Evolutionary conservation across 30 jellyfish, hydroid and myxozoan genomes (phyloP), one percentile per base, ranked within the genome.

Genomic region (Turritopsis dohrnii): DNA sequence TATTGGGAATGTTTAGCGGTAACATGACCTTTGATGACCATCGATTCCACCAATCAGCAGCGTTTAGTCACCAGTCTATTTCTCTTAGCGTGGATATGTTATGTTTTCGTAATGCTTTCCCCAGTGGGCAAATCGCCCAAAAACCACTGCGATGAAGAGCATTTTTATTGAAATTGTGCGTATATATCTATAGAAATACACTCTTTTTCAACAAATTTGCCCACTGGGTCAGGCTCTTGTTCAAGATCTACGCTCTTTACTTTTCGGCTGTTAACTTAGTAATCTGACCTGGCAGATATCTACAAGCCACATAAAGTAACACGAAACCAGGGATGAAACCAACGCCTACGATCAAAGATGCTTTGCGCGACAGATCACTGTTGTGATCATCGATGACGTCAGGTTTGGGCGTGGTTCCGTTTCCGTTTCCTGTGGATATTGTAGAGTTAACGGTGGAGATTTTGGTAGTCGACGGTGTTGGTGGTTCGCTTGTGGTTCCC

Each of bases 321-420:
- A 69, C 9, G 31, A 69, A n/a, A n/a, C 77, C 77, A n/a, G 77
- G 77, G 9, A 69, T 69, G 30, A 69, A 69, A 19, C 77, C 77
- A 0, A 69, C 31, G 0, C 77, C 77, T 7, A 69, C 77, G 8
- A 69, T 69, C 30, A 69, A 69, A 7, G 77, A 69, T 69, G 77
- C 77, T 19, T 69, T 69, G 28, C 30, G 28, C 9, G 77, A 69
- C 30, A 69, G 77, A 69, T 69, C 77, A 27, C 30, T 27, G 77
- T 69, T 17, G 28, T 23, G 77, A 27, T 69, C 77, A 21, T 23
- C 31, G 4, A 23, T 18, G 19, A 27, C 77, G 17, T 23, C 30
- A 16, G 77, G 28, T 23, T 69, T 69, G 0, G 77, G 22, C 30
- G 77, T 69, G 22, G 77, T 69, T 27, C 0, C 19, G 28, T 8